Conservation (phyloP, 2,888 invertebrate genomes). For the Venustoraphidia nigricollis region DNA sequence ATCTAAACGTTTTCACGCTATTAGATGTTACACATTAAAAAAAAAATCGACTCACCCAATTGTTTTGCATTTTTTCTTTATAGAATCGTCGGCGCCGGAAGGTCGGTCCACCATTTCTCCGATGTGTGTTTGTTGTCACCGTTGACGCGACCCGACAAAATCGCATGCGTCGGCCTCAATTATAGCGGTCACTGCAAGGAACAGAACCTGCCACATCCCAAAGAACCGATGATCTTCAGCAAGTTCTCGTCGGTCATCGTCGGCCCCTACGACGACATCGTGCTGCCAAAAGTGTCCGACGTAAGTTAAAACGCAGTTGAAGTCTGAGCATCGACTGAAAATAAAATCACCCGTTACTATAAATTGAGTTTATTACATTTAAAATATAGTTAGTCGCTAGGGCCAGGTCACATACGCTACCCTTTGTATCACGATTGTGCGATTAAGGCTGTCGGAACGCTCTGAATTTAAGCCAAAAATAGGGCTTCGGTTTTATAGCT, state of each 20-base stretch:
- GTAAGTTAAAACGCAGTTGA: conserved; percentile 26
- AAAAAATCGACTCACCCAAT: no score
- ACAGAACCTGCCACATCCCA: conserved; percentile 50
- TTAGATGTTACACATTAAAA: no score
- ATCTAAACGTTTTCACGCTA: no score
- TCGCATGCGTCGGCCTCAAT: conserved; percentile 74
- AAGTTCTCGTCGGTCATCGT: conserved; percentile 70
- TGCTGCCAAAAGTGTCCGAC: conserved; percentile 41
- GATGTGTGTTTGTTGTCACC: conserved; percentile 53
- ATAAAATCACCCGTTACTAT: not conserved
- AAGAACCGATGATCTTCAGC: conserved; percentile 72
- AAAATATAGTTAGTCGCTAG: not conserved
- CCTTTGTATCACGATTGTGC: no score
- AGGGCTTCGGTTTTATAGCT: no score
- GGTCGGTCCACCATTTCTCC: conserved; percentile 33
- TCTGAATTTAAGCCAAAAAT: no score
- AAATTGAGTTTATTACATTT: no score
- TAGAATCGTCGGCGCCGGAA: conserved; percentile 36
- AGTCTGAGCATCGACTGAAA: not conserved
- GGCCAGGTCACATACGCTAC: no score
- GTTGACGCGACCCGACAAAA: conserved; percentile 64
- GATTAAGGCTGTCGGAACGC: no score
- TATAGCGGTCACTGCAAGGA: conserved; percentile 77
- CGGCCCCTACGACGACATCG: conserved; percentile 54
- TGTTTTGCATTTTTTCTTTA: conserved; percentile 11